These are phyloP conservation scores for Dromas ardeola DNA, from an alignment of 2,113 vertebrate genomes.

Conservation along the genomic window DNA sequence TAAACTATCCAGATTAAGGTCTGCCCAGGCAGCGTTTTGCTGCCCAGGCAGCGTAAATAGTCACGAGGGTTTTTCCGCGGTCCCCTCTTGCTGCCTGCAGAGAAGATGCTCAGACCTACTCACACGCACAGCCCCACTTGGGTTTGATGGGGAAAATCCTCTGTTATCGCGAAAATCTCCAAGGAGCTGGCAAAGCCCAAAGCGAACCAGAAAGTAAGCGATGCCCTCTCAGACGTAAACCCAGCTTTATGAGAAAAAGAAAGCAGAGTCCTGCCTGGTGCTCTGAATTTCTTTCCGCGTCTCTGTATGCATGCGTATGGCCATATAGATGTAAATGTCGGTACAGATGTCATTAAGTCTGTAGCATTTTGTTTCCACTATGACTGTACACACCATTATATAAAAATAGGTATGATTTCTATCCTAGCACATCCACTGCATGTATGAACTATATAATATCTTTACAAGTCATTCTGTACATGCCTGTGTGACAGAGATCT, in stretches of 20 bases:
- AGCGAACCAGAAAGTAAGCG: background rate
- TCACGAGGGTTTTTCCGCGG: fast-evolving
- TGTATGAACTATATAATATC: fast-evolving
- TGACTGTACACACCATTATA: fast-evolving
- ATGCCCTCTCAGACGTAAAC: background rate
- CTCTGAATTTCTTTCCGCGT: background rate
- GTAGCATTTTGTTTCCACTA: background rate
- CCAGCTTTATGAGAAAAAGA: background rate
- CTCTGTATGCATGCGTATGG: fast-evolving
- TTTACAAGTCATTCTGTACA: background rate
- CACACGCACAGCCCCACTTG: fast-evolving
- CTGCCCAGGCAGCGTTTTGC: background rate
- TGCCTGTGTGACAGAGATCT: fast-evolving
- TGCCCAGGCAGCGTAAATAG: background rate
- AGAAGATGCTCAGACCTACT: background rate
- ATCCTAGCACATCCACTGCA: fast-evolving
- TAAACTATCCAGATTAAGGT: background rate
- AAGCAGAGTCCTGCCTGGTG: fast-evolving
- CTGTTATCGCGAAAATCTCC: fast-evolving
- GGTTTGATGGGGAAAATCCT: background rate
- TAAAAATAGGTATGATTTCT: background rate
- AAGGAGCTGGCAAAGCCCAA: background rate
- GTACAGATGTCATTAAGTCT: background rate
- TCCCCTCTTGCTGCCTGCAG: fast-evolving
- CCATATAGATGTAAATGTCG: fast-evolving